These are phyloP conservation scores for Tubulanus polymorphus DNA, from an alignment of 2,888 invertebrate species.

Conservation along the genomic window DNA sequence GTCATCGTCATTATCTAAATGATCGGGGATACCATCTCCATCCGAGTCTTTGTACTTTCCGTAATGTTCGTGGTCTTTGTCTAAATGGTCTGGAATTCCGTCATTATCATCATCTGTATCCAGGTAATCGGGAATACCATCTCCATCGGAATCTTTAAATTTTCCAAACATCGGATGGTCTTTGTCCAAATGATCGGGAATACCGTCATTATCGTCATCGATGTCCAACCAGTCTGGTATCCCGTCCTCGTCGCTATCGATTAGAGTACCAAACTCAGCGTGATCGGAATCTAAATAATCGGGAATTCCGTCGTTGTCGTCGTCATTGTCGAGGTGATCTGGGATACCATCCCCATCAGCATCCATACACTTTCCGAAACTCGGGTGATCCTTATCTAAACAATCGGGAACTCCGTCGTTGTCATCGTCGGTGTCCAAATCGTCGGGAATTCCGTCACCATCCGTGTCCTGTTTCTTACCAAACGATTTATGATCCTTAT, in stretches of 20 bases:
- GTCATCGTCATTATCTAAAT: slow-evolving; percentile 15
- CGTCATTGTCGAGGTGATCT: slow-evolving; percentile 17
- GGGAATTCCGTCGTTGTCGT: slow-evolving; percentile 20
- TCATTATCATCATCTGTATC: slow-evolving; percentile 19
- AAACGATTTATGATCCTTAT: not conserved
- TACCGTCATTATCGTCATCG: slow-evolving; percentile 22
- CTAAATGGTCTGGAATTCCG: slow-evolving; percentile 23
- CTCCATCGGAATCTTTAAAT: slow-evolving; percentile 21
- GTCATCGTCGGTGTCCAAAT: slow-evolving; percentile 20
- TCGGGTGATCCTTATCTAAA: slow-evolving; percentile 9
- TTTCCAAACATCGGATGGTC: not conserved
- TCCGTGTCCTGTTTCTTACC: slow-evolving; percentile 6
- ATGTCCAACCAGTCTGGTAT: slow-evolving; percentile 19
- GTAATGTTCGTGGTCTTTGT: slow-evolving; percentile 25
- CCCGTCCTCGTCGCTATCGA: slow-evolving; percentile 16
- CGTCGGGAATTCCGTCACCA: slow-evolving; percentile 19
- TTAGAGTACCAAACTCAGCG: slow-evolving; percentile 6
- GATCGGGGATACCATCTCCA: slow-evolving; percentile 25
- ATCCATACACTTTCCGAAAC: not conserved
- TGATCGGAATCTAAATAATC: slow-evolving; percentile 7
- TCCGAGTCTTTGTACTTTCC: slow-evolving; percentile 17
- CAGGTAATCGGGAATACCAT: slow-evolving; percentile 26
- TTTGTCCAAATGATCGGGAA: slow-evolving; percentile 27
- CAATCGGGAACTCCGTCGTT: slow-evolving; percentile 18
- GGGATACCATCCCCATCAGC: slow-evolving; percentile 7